A percentile compares a stretch with the other conserved stretches of the same genome.
Conservation (phyloP, 1,140 invertebrate genomes). For the fruit fly (Drosophila melanogaster) region DNA sequence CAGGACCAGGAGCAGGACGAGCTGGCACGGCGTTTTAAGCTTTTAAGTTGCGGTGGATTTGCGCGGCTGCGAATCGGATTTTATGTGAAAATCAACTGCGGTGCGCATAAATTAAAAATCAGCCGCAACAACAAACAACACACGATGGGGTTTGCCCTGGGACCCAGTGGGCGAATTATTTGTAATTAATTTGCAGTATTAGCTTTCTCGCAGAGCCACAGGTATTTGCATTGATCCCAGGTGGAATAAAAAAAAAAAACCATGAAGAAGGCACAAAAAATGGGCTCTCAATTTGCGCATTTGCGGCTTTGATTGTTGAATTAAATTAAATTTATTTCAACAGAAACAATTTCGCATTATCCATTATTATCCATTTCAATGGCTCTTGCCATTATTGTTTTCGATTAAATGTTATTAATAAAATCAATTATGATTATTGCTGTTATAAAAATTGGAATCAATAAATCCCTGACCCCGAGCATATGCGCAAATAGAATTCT, state of each 20-base stretch:
- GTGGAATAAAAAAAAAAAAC: conserved; percentile 6
- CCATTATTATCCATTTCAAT: conserved; percentile 66
- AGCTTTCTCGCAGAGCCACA: conserved; percentile 31
- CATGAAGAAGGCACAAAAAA: conserved; percentile 10
- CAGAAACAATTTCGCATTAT: conserved; percentile 55
- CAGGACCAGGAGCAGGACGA: not conserved
- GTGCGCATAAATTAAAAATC: conserved; percentile 81
- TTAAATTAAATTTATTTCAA: conserved; percentile 71
- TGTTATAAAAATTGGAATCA: not conserved
- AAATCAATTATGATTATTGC: conserved; percentile 63
- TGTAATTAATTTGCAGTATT: conserved; percentile 80
- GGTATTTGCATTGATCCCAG: conserved; percentile 41
- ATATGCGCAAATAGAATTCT: conserved; percentile 12
- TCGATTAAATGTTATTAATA: conserved; percentile 60
- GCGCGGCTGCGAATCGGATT: conserved; percentile 69
- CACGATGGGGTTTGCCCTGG: not conserved
- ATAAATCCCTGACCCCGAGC: conserved; percentile 37
- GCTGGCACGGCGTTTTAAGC: conserved; percentile 72
- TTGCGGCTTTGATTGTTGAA: conserved; percentile 71
- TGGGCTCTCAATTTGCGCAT: conserved; percentile 57
- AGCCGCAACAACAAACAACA: conserved; percentile 40
- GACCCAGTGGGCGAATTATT: conserved; percentile 56
- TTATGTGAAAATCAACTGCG: conserved; percentile 80
- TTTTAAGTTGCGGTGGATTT: conserved; percentile 80
- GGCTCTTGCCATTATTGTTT: conserved; percentile 65